Conservation (phyloP, 2,888 invertebrate genomes). For the Habrosyne pyritoides region DNA sequence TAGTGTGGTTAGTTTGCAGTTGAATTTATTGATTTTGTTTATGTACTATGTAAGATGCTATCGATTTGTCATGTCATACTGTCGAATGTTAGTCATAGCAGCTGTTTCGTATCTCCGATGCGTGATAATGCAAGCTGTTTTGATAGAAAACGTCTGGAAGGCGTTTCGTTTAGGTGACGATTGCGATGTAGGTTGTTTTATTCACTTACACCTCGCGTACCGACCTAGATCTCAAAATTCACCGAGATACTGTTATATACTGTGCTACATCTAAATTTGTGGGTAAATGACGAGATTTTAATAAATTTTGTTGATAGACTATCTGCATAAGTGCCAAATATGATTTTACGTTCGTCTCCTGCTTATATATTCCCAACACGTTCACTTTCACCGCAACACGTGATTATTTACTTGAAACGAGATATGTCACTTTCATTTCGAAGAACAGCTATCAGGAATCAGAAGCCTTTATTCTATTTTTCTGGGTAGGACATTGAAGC, state of each 20-base stretch:
- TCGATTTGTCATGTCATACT: constrained; percentile 61
- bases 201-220: constrained; percentile 3
- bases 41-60: constrained; percentile 65
- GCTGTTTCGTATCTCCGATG: constrained; percentile 11
- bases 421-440: not conserved
- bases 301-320: not conserved
- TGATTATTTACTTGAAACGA: not conserved
- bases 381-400: constrained; percentile 26
- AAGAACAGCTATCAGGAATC: not conserved
- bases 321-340: not conserved
- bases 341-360: not conserved
- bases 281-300: not conserved
- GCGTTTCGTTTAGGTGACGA: not conserved
- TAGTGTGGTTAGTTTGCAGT: constrained; percentile 76
- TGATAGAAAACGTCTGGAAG: not conserved
- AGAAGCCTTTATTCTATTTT: not conserved
- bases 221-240: constrained; percentile 53
- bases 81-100: constrained; percentile 37
- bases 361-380: constrained; percentile 3
- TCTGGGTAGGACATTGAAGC: too few relatives aligned
- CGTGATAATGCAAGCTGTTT: not conserved
- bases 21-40: constrained; percentile 79
- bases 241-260: not conserved
- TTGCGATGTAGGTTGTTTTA: not conserved
- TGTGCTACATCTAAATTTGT: not conserved